Evolutionary conservation across 2,888 invertebrate species (phyloP), one percentile per base, ranked within the genome.

Genomic region (Anoncus sp.): DNA sequence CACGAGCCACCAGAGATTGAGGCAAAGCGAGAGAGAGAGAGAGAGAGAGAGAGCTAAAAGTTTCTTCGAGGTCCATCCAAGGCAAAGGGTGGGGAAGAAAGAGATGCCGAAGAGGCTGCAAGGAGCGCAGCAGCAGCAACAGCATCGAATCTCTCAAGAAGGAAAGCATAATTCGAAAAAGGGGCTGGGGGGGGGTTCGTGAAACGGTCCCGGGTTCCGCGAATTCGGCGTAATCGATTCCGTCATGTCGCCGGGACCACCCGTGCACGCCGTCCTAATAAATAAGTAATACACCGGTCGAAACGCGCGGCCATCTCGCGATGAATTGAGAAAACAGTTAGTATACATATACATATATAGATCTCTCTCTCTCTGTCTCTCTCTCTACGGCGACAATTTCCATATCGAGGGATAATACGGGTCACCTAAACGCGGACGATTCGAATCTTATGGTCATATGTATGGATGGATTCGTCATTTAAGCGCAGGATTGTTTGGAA

Each of bases 171-270:
- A 89, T 89, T 87, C 86, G 85, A 83, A 87, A 86, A 83, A 31
- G 31, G 20, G 85, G 72, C 75, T 65, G 75, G 60, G 20, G 85
- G 72, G 77, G 67, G 75, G 60, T 79, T 72, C 72, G 67, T 45
- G 59, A 62, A 66, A 55, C 67, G 65, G 82, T 82, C 80, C 83
- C 83, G 84, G 83, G 90, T 90, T 90, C 90, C 87, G 88, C 90
- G 90, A 90, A 90, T 89, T 86, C 75, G 62, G 89, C 88, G 91
- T 91, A 91, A 91, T 91, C 91, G 91, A 91, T 90, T 91, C 90
- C 89, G 88, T 90, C 91, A 90, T 90, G 91, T 91, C 90, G 90
- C 89, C n/a, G 88, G 86, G 90, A 90, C 91, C 90, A 90, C 91
- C 91, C 90, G 88, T 84, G 88, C 85, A 81, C 78, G 88, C n/a